Conservation (phyloP, 1,140 invertebrate genomes). For the Cotesia vestalis region DNA sequence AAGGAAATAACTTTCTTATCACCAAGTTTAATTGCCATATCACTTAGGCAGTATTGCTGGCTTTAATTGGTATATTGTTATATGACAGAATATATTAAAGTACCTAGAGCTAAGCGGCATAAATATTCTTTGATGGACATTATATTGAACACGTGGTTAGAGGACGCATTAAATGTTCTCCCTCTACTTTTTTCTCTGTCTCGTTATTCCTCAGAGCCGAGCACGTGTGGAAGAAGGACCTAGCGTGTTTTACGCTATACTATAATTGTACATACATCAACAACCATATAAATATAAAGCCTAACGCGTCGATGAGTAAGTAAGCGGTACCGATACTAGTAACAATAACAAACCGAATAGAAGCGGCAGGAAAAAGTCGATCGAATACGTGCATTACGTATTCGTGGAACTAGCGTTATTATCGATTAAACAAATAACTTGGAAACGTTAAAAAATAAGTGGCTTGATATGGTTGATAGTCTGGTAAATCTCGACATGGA, state of each 20-base stretch:
- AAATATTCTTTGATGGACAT: no score
- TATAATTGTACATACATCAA: background rate
- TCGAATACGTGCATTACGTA: background rate
- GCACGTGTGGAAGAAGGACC: no score
- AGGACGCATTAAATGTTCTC: no score
- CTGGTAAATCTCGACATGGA: conserved; percentile 72
- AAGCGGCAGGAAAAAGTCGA: background rate
- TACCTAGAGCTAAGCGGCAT: no score
- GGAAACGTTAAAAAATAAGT: conserved; percentile 43
- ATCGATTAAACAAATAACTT: conserved; percentile 62
- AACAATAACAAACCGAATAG: no score
- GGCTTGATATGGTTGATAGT: conserved; percentile 25
- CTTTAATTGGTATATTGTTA: no score
- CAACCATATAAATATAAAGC: background rate
- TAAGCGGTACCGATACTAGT: background rate
- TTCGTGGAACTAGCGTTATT: conserved; percentile 38
- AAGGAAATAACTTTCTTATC: no score
- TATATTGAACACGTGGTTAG: no score
- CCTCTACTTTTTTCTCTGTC: background rate
- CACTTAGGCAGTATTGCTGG: no score
- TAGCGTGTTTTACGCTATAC: background rate
- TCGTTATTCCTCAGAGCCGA: background rate
- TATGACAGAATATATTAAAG: no score
- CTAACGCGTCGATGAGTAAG: conserved; percentile 21
- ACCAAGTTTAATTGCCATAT: no score